A percentile compares a stretch with the other conserved stretches of the same genome.
Evolutionary conservation across 2,797 vertebrate genomes (phyloP).

Genomic region (Gastrophryne carolinensis): DNA sequence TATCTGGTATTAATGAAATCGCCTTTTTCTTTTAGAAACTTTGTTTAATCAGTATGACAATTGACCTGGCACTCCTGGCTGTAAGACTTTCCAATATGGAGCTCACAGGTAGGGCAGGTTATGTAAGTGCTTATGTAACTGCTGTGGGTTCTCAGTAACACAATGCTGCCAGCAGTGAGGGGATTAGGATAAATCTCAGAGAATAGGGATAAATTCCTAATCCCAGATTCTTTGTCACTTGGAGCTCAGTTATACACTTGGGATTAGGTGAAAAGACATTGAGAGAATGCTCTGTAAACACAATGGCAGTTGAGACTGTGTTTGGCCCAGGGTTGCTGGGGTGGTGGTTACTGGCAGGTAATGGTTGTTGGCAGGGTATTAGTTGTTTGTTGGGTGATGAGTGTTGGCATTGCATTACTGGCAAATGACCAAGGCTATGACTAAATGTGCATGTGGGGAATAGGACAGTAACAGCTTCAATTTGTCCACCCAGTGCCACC

Average conservation of each 20-base stretch:
- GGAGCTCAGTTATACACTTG: background rate
- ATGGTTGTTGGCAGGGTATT: too few species aligned
- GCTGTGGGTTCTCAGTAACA: constrained; percentile 37
- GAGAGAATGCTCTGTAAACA: background rate
- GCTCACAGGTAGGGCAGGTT: constrained; percentile 4
- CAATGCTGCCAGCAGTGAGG: constrained; percentile 17
- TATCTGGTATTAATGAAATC: too few species aligned
- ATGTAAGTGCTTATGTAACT: constrained; percentile 26
- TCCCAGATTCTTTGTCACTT: constrained; percentile 35
- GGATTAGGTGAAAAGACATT: background rate
- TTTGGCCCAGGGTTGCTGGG: background rate
- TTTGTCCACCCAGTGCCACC: too few species aligned
- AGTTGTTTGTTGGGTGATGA: background rate
- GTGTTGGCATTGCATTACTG: background rate
- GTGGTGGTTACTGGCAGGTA: too few species aligned
- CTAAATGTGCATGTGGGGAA: background rate
- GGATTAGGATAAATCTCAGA: constrained; percentile 33
- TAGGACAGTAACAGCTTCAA: background rate
- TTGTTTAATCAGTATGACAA: too few species aligned
- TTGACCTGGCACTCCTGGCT: too few species aligned
- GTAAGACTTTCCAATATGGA: background rate
- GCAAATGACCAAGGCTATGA: background rate
- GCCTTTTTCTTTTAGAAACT: too few species aligned
- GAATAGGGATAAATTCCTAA: constrained; percentile 31
- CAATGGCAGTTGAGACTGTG: background rate